These are phyloP conservation scores for Idaea straminata DNA, from an alignment of 2,888 invertebrate species.

Conservation along the genomic window DNA sequence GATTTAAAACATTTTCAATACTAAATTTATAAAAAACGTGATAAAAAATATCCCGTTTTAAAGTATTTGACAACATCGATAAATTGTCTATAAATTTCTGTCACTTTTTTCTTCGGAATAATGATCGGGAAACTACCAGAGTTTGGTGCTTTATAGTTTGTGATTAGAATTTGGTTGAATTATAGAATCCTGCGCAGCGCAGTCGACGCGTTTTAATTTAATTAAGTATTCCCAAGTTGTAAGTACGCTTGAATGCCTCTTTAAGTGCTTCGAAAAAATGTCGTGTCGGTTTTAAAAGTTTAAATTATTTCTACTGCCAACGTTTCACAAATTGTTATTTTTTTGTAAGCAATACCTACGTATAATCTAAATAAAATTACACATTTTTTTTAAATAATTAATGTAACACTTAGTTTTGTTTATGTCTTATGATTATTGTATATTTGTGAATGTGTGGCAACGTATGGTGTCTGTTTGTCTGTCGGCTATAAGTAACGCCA, in stretches of 20 bases:
- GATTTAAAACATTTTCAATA: background rate
- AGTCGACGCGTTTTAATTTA: constrained; percentile 31
- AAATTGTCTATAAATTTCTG: too few species aligned
- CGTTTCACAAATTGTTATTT: constrained; percentile 69
- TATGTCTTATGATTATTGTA: constrained; percentile 58
- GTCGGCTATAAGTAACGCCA: constrained; percentile 36
- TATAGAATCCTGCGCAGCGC: constrained; percentile 37
- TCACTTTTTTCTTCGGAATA: too few species aligned
- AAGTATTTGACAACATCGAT: too few species aligned
- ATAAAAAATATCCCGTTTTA: too few species aligned
- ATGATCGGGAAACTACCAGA: too few species aligned
- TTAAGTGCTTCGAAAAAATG: constrained; percentile 71
- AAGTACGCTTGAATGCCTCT: constrained; percentile 73
- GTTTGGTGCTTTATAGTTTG: too few species aligned
- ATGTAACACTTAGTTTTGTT: constrained; percentile 68
- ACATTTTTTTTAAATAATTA: constrained; percentile 58
- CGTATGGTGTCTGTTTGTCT: constrained; percentile 16
- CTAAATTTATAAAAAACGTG: too few species aligned
- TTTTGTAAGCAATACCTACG: constrained; percentile 58
- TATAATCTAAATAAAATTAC: constrained; percentile 43
- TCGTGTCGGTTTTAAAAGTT: constrained; percentile 58
- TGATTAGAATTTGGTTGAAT: constrained; percentile 20
- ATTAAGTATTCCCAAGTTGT: constrained; percentile 50
- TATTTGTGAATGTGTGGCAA: constrained; percentile 47
- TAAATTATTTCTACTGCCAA: constrained; percentile 70